A percentile compares a stretch with the other conserved stretches of the same genome.
Evolutionary conservation across 2,797 vertebrate species (phyloP).

Genomic region (Antennarius maculatus): DNA sequence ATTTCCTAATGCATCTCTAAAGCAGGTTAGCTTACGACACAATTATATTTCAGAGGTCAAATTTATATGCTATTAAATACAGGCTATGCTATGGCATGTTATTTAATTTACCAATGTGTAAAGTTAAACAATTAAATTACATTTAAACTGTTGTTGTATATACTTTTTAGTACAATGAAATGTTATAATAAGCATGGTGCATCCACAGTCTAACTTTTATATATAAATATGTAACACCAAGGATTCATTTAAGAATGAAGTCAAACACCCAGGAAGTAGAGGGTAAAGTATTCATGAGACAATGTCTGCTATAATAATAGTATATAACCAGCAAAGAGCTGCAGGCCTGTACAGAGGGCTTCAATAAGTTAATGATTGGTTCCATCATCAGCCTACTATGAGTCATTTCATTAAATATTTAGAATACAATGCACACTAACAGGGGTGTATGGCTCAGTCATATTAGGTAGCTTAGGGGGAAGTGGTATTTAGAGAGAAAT

Average conservation of each 20-base stretch:
- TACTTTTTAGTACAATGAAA: too few species aligned
- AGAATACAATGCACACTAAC: constrained; percentile 30
- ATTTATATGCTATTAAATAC: constrained; percentile 30
- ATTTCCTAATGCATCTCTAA: constrained; percentile 17
- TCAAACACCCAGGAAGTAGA: constrained; percentile 14
- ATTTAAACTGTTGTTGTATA: too few species aligned
- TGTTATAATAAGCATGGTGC: background rate
- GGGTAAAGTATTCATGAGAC: constrained; percentile 7
- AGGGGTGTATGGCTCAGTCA: constrained; percentile 16
- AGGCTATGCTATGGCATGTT: constrained; percentile 8
- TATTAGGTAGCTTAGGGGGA: constrained; percentile 17
- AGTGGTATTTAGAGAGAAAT: constrained; percentile 7
- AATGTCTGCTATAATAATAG: constrained; percentile 16
- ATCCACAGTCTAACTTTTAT: background rate
- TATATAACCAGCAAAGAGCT: constrained; percentile 18
- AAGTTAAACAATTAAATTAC: too few species aligned
- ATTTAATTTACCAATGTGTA: constrained; percentile 7
- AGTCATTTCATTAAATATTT: constrained; percentile 61
- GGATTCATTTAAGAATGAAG: constrained; percentile 23
- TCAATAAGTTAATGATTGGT: constrained; percentile 26
- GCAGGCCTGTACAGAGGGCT: constrained; percentile 21
- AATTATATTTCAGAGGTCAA: constrained; percentile 37
- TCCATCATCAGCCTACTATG: constrained; percentile 25
- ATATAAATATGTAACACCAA: constrained; percentile 21
- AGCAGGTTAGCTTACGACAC: constrained; percentile 25